phyloP scores from a whole-genome alignment of 2,797 vertebrate genomes.

The Halcyon badia region DNA sequence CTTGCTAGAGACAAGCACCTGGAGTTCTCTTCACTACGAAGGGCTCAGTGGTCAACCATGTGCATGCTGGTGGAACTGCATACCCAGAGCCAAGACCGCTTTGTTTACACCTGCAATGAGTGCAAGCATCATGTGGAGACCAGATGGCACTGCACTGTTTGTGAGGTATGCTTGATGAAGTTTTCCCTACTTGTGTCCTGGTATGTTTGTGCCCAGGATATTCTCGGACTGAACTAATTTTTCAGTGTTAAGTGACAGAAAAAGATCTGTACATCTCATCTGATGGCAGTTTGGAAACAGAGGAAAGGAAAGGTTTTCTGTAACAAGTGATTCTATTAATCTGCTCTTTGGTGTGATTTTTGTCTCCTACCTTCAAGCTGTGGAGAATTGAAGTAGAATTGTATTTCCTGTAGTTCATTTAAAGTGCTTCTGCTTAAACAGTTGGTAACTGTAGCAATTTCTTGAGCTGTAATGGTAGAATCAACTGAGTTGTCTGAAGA shows the following conservation, averaged over 20 bases:
- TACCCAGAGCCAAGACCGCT: conserved; percentile 98
- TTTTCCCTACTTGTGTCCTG: background rate
- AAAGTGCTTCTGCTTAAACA: background rate
- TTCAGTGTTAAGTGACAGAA: background rate
- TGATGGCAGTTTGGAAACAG: background rate
- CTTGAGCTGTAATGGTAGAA: background rate
- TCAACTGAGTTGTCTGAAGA: background rate
- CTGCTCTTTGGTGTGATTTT: background rate
- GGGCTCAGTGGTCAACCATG: conserved; percentile 97
- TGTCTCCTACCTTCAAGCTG: background rate
- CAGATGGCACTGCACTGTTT: conserved; percentile 97
- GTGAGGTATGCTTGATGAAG: conserved; percentile 85
- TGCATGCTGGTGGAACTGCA: conserved; percentile 98
- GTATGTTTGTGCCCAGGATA: background rate
- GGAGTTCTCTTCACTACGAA: conserved; percentile 95
- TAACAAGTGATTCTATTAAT: background rate
- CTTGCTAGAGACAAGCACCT: conserved; percentile 96
- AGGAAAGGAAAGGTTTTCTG: rapidly evolving
- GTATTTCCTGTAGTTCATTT: background rate
- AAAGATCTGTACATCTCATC: background rate
- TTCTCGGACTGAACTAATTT: background rate
- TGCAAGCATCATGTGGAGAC: conserved; percentile 99
- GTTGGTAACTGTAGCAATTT: background rate
- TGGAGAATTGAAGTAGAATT: background rate
- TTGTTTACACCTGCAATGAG: conserved; percentile 98